Base-by-base conservation (phyloP, 30 jellyfish, hydroid and myxozoan genomes). In the Turritopsis rubra region DNA sequence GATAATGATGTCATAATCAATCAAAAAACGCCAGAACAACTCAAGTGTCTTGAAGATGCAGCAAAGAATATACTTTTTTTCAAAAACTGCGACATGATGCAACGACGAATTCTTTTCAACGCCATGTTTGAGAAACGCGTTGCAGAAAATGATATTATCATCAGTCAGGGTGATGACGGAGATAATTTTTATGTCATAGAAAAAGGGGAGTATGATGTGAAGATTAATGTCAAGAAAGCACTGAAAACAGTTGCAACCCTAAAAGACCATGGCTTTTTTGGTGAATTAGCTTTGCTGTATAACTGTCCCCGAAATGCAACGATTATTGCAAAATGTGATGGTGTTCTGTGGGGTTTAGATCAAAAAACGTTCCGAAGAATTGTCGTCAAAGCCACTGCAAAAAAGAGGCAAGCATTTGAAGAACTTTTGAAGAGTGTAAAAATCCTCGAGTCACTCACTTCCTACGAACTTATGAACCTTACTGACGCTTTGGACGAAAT, bases 231-330 rank as follows among this genome's bases (percentile, higher is more conserved):
- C 54, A 75, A 75, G 60, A 85, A 29, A 20, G 84, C 28, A 1
- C 85, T 80, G 54, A 93, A 88, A 75, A 86, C 68, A 82, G 86
- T 93, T 21, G 99, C 99, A 20, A 74, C 96, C 4, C 80, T 93
- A 29, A 91, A 88, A 27, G 95, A 95, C 41, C 88, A 92, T 75
- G 99, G 99, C 0, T 89, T 96, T 60, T 93, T 93, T 80, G 99
- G 99, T 21, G 99, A 93, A 80, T 82, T 93, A 60, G 99, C 99
- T 0, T 79, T 93, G 80, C 29, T 93, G 87, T 93, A 93, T 65
- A 93, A 93, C 81, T 93, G 99, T 74, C 99, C 99, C 29, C 83
- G 99, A 79, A 91, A 91, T 41, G 99, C 99, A 13, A 93, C 99
- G n/a, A 93, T 93, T 31, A 71, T 93, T 27, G 99, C 99, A 16